phyloP scores from a whole-genome alignment of 1,140 invertebrate species.

The Ridgeia piscesae region DNA sequence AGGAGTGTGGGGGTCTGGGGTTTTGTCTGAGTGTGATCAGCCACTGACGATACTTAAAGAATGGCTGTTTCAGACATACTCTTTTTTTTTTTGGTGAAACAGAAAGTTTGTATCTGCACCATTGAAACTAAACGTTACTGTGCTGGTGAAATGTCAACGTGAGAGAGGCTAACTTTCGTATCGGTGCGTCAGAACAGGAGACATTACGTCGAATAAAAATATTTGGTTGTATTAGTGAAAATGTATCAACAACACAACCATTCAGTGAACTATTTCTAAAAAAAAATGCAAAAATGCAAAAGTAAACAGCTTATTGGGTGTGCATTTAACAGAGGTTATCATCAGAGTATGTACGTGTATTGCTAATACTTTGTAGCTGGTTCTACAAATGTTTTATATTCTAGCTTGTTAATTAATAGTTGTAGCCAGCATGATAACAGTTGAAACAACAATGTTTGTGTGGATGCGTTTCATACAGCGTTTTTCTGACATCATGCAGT shows the following conservation, averaged over 20 bases:
- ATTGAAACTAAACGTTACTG: neutral
- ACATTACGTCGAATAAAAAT: too few relatives aligned
- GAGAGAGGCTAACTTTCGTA: too few relatives aligned
- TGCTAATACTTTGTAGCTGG: neutral
- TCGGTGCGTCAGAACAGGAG: too few relatives aligned
- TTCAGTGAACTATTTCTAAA: neutral
- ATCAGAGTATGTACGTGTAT: neutral
- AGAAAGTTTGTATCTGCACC: neutral
- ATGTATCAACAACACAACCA: neutral
- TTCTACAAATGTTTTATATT: constrained; percentile 7
- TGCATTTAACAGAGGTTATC: neutral
- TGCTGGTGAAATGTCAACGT: too few relatives aligned
- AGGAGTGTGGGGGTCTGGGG: neutral
- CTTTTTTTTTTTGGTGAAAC: neutral
- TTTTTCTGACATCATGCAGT: neutral
- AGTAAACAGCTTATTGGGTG: neutral
- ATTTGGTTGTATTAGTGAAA: neutral
- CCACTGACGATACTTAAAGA: neutral
- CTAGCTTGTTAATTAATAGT: neutral
- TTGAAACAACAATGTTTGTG: neutral
- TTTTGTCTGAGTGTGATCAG: neutral
- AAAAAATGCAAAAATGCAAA: too few relatives aligned
- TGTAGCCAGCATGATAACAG: neutral
- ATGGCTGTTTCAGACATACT: neutral
- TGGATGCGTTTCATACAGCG: neutral